phyloP scores from a whole-genome alignment of 2,888 invertebrate genomes.

The Bibio marci region DNA sequence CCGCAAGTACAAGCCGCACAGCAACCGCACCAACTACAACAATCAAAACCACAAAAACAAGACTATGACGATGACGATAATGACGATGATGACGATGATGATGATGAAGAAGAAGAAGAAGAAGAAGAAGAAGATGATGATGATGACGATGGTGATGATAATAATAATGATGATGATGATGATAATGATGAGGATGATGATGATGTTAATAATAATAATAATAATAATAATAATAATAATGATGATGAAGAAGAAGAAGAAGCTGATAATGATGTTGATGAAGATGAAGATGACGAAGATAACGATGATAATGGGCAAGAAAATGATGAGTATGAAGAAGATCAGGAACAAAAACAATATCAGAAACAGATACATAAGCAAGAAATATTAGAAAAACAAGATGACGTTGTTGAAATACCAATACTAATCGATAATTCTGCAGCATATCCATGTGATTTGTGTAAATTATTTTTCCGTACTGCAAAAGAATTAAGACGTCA shows the following conservation, averaged over 20 bases:
- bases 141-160: constrained; percentile 7
- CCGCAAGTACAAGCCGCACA: neutral
- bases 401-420: constrained; percentile 7
- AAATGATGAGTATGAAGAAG: constrained; percentile 11
- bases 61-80: constrained; percentile 12
- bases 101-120: constrained; percentile 10
- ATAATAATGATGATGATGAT: constrained; percentile 10
- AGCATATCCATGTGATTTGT: constrained; percentile 26
- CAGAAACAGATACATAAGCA: constrained; percentile 9
- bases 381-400: constrained; percentile 12
- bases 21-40: neutral
- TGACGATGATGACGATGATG: constrained; percentile 11
- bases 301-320: constrained; percentile 13
- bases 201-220: neutral
- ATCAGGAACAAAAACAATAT: constrained; percentile 7
- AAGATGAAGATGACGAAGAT: constrained; percentile 12
- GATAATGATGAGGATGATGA: constrained; percentile 6
- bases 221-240: neutral
- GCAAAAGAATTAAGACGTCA: constrained; percentile 26
- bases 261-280: constrained; percentile 10
- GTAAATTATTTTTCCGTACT: constrained; percentile 26
- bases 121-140: neutral
- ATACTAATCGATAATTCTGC: constrained; percentile 1
- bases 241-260: constrained; percentile 3
- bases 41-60: neutral